Conservation (phyloP, 2,797 vertebrate genomes). For the Scomberomorus guttatus region DNA sequence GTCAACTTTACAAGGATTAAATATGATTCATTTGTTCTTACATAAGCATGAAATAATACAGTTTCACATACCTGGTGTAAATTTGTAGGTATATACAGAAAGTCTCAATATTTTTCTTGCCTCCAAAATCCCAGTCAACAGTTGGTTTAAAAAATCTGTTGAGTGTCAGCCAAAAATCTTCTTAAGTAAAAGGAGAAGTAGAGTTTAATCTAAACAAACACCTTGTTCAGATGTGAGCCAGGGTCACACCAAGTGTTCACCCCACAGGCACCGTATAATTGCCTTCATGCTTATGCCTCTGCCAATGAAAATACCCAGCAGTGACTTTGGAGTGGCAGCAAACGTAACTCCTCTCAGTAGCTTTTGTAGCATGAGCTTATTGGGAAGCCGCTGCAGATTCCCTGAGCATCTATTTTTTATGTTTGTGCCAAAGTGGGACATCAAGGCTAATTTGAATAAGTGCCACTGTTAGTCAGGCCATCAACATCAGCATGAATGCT, state of each 20-base stretch:
- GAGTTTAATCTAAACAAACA: constrained; percentile 67
- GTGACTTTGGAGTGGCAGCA: constrained; percentile 60
- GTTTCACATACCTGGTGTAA: no score
- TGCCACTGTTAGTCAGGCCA: constrained; percentile 66
- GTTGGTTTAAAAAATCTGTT: constrained; percentile 8
- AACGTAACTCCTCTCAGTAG: constrained; percentile 45
- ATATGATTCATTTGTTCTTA: no score
- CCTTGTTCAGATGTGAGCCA: constrained; percentile 65
- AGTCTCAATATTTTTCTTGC: not conserved
- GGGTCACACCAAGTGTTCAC: constrained; percentile 61
- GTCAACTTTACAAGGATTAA: no score
- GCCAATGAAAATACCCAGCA: constrained; percentile 60
- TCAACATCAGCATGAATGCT: constrained; percentile 60
- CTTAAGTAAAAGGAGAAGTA: constrained; percentile 27
- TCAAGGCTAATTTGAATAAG: constrained; percentile 68
- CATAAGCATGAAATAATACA: no score
- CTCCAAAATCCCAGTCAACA: constrained; percentile 3
- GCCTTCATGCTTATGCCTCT: constrained; percentile 63
- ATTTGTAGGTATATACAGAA: not conserved
- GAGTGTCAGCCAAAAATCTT: constrained; percentile 31
- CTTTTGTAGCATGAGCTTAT: constrained; percentile 26
- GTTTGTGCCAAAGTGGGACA: constrained; percentile 51
- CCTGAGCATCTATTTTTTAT: constrained; percentile 52
- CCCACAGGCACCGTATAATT: constrained; percentile 70
- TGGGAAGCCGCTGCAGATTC: constrained; percentile 30